A percentile compares a stretch with the other conserved stretches of the same genome.
phyloP scores from a whole-genome alignment of 2,888 invertebrate genomes.

The Oconnorella tubifera region DNA sequence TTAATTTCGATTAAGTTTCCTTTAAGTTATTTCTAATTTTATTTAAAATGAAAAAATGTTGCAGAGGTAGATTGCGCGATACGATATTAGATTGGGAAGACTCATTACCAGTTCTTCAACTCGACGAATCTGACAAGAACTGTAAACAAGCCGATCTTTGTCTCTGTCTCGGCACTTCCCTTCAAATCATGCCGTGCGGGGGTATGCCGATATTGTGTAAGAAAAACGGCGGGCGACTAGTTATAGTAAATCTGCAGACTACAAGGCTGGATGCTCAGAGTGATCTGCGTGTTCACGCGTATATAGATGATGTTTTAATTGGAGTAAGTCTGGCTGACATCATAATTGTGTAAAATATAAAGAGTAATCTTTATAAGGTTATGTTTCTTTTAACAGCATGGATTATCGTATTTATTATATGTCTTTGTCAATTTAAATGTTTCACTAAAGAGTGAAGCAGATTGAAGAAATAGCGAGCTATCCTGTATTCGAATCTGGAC shows the following conservation, averaged over 20 bases:
- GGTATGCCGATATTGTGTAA: slow-evolving; percentile 78
- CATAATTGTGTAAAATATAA: no score
- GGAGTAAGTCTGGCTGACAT: slow-evolving; percentile 38
- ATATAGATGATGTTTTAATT: slow-evolving; percentile 75
- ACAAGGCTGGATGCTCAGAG: slow-evolving; percentile 91
- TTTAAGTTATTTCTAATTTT: no score
- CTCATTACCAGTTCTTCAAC: slow-evolving; percentile 67
- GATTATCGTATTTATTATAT: no score
- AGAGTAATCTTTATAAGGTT: no score
- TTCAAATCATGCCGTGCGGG: slow-evolving; percentile 96
- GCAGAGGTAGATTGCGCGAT: slow-evolving; percentile 77
- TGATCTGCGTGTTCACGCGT: slow-evolving; percentile 79
- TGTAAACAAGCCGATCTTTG: slow-evolving; percentile 86
- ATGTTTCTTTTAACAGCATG: no score
- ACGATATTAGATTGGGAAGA: slow-evolving; percentile 97
- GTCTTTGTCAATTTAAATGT: no score
- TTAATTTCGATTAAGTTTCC: no score
- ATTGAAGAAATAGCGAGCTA: no score
- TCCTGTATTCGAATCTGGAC: no score
- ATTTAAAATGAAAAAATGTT: slow-evolving; percentile 23
- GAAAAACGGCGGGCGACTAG: slow-evolving; percentile 80
- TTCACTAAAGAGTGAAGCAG: no score
- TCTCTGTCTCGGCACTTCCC: slow-evolving; percentile 90
- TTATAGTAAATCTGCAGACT: slow-evolving; percentile 93
- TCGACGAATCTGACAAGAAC: slow-evolving; percentile 72